Evolutionary conservation across 2,797 vertebrate genomes (phyloP).

Genomic region (Cossypha caffra): DNA sequence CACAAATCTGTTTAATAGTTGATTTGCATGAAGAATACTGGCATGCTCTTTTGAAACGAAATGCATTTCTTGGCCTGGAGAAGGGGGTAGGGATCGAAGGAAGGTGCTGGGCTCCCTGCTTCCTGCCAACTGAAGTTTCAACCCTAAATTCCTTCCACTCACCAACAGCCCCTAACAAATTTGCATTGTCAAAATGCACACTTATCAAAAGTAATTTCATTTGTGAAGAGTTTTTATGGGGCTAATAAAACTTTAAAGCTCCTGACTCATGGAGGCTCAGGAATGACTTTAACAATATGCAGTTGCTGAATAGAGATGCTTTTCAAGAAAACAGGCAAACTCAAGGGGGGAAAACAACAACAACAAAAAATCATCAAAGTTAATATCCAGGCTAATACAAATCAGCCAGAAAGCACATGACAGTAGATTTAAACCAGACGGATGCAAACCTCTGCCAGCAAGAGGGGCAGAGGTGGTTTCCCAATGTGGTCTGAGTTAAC

Average conservation of each 20-base stretch:
- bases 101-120: slow-evolving; percentile 15
- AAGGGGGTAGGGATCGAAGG: background rate
- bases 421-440: slow-evolving; percentile 88
- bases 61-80: background rate
- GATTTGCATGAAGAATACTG: slow-evolving; percentile 20
- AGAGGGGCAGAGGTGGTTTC: slow-evolving; percentile 63
- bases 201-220: slow-evolving; percentile 76
- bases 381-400: slow-evolving; percentile 75
- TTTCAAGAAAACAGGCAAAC: slow-evolving; percentile 48
- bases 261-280: slow-evolving; percentile 60
- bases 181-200: slow-evolving; percentile 69
- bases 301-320: slow-evolving; percentile 20
- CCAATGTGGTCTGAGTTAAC: slow-evolving; percentile 89
- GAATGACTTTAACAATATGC: slow-evolving; percentile 45
- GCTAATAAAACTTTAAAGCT: slow-evolving; percentile 79
- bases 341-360: background rate
- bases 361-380: slow-evolving; percentile 68
- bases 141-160: slow-evolving; percentile 64
- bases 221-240: slow-evolving; percentile 76
- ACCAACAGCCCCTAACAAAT: slow-evolving; percentile 76
- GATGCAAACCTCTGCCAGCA: slow-evolving; percentile 57
- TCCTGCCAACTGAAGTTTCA: slow-evolving; percentile 65
- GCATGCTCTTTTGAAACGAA: slow-evolving; percentile 17
- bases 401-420: slow-evolving; percentile 80
- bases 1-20: slow-evolving; percentile 9